These are phyloP conservation scores for Callospermophilus lateralis DNA, from an alignment of 2,113 vertebrate species.

Conservation along the genomic window DNA sequence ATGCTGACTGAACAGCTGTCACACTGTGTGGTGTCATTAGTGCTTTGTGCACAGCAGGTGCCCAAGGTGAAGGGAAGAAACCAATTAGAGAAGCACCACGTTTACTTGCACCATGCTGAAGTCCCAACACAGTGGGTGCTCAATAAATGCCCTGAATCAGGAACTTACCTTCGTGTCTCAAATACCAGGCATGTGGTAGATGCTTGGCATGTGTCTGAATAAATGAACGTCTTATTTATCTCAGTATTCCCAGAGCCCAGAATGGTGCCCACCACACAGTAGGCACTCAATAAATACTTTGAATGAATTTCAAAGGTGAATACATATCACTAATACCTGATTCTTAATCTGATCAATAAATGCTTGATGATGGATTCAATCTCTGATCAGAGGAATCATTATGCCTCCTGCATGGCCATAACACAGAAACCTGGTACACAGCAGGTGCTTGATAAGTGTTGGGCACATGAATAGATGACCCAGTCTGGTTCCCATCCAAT, in stretches of 20 bases:
- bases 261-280: neutral
- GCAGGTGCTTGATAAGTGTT: neutral
- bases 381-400: neutral
- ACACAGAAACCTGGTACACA: neutral
- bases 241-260: neutral
- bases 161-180: neutral
- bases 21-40: neutral
- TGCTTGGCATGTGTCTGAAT: neutral
- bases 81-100: neutral
- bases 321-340: neutral
- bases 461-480: neutral
- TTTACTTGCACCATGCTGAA: neutral
- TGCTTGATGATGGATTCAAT: neutral
- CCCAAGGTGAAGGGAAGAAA: neutral
- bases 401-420: neutral
- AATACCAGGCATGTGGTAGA: neutral
- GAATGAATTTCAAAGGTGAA: neutral
- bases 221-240: neutral
- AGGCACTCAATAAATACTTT: constrained; percentile 51
- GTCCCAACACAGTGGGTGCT: neutral
- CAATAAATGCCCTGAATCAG: neutral
- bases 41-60: neutral
- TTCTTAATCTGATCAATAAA: neutral
- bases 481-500: neutral
- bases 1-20: neutral